Conservation (phyloP, 2,888 invertebrate genomes). For the Catotricha subobsoleta region DNA sequence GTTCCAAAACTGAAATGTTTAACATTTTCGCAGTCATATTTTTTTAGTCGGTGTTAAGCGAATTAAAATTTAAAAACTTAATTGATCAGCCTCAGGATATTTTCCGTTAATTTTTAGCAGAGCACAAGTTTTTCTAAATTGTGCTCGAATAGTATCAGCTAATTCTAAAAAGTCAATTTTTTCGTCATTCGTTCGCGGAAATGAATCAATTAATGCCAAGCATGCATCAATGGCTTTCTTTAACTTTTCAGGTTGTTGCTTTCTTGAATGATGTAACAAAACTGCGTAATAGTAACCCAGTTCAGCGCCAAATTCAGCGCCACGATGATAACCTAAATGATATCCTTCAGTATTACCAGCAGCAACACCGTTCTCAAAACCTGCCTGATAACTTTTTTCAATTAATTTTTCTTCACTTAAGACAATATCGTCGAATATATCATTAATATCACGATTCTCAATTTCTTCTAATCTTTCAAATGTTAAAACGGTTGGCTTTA, state of each 20-base stretch:
- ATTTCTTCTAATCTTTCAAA: too few relatives aligned
- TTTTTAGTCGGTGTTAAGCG: conserved; percentile 6
- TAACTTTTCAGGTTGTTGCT: conserved; percentile 13
- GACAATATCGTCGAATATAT: conserved; percentile 50
- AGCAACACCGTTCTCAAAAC: conserved; percentile 39
- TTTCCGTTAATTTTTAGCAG: conserved; percentile 40
- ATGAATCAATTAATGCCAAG: conserved; percentile 30
- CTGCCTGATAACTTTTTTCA: conserved; percentile 46
- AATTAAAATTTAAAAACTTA: conserved; percentile 36
- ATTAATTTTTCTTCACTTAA: conserved; percentile 48
- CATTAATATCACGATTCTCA: conserved; percentile 50
- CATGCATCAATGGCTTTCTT: conserved; percentile 21
- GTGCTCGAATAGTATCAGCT: conserved; percentile 43
- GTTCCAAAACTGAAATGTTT: conserved; percentile 15
- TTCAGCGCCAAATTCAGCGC: conserved; percentile 56
- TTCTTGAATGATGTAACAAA: conserved; percentile 10
- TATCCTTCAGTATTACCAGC: conserved; percentile 45
- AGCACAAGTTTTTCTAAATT: conserved; percentile 51
- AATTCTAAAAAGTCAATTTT: conserved; percentile 43
- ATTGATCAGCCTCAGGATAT: conserved; percentile 37
- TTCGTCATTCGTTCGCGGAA: conserved; percentile 46
- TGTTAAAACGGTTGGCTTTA: not conserved
- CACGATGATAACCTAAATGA: conserved; percentile 57
- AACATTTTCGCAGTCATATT: conserved; percentile 17
- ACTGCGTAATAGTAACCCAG: conserved; percentile 55